Conservation (phyloP, 2,113 vertebrate species). For the Prionailurus bengalensis region DNA sequence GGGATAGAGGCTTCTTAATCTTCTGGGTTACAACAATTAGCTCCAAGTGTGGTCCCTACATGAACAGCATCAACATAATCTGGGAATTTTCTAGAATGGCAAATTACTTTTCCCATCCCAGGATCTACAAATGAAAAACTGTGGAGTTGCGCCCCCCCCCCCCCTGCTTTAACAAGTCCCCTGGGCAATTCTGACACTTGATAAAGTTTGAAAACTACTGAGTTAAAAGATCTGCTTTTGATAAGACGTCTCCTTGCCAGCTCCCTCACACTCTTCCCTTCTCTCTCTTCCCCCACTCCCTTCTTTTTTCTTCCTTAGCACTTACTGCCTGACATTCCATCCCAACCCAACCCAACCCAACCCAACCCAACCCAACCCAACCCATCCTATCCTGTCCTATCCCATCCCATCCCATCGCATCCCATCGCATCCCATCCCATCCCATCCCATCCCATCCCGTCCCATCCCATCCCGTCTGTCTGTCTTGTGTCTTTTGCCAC, state of each 20-base stretch:
- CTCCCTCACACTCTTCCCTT: background rate
- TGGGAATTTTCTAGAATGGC: slow-evolving; percentile 7
- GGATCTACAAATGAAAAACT: slow-evolving; percentile 36
- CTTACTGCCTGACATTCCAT: background rate
- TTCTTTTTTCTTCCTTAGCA: background rate
- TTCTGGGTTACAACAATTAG: slow-evolving; percentile 23
- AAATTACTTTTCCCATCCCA: background rate
- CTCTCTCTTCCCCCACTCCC: background rate
- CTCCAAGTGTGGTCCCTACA: background rate
- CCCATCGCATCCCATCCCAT: background rate
- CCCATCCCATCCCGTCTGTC: background rate
- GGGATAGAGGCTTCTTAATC: background rate
- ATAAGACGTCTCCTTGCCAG: background rate
- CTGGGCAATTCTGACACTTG: background rate
- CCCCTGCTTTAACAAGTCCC: background rate
- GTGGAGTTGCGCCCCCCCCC: background rate
- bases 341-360: background rate
- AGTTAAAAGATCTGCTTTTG: background rate
- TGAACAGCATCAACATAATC: background rate
- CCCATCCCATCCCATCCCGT: background rate
- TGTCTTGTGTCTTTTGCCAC: background rate
- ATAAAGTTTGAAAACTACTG: background rate
- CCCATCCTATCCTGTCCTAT: background rate
- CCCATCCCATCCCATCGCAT: background rate
- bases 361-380: background rate